Percentiles rank a stretch among this genome's conserved stretches.
phyloP scores from a whole-genome alignment of 2,888 invertebrate genomes.

The Apodemia duryi region DNA sequence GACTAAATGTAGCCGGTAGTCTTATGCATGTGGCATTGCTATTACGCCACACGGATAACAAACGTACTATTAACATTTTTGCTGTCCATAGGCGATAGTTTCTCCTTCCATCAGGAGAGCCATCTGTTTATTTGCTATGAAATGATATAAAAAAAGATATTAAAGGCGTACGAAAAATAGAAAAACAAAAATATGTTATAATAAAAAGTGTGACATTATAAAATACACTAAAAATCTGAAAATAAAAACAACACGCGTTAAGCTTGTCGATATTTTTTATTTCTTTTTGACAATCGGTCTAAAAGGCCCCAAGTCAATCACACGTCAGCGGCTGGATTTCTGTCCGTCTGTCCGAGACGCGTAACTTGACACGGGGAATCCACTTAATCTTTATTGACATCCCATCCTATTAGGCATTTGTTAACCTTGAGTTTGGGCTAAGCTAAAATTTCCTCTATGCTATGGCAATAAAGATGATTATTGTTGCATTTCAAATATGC shows the following conservation, averaged over 20 bases:
- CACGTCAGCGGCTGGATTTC: slow-evolving; percentile 41
- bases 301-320: slow-evolving; percentile 38
- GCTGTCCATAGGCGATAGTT: too few relatives aligned
- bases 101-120: too few relatives aligned
- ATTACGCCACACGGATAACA: too few relatives aligned
- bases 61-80: too few relatives aligned
- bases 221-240: not conserved
- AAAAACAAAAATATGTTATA: too few relatives aligned
- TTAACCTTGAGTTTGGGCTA: not conserved
- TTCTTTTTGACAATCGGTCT: slow-evolving; percentile 27
- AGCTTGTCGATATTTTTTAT: not conserved
- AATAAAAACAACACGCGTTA: not conserved
- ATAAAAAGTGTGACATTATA: not conserved
- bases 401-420: slow-evolving; percentile 27
- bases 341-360: slow-evolving; percentile 39
- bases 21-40: too few relatives aligned
- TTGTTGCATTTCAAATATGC: slow-evolving; percentile 29
- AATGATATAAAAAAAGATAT: too few relatives aligned
- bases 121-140: too few relatives aligned
- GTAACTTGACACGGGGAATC: slow-evolving; percentile 42
- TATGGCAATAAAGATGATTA: slow-evolving; percentile 22
- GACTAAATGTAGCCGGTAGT: too few relatives aligned
- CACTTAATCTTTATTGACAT: slow-evolving; percentile 47
- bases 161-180: too few relatives aligned
- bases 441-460: slow-evolving; percentile 30